Evolutionary conservation across 2,888 invertebrate genomes (phyloP).

Genomic region (Eristalis tenax): DNA sequence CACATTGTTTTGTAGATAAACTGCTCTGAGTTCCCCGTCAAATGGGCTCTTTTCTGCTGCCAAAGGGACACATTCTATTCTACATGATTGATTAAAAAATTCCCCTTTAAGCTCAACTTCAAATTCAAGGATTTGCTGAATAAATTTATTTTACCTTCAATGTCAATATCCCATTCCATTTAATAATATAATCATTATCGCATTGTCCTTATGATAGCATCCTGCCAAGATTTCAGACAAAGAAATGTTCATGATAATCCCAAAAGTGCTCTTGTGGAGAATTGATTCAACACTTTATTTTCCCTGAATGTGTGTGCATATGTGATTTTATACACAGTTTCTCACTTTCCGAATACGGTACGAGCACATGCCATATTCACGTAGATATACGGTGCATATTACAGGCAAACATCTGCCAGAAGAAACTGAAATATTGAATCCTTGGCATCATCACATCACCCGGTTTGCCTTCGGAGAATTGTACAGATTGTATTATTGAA

Average conservation of each 20-base stretch:
- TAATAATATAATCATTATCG: background rate
- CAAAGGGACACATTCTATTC: too few species aligned
- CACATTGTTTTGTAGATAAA: too few species aligned
- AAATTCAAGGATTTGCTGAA: background rate
- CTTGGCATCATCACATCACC: conserved; percentile 33
- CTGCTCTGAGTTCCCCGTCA: too few species aligned
- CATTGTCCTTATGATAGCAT: background rate
- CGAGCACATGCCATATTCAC: background rate
- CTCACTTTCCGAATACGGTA: background rate
- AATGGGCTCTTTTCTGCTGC: too few species aligned
- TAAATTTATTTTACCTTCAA: background rate
- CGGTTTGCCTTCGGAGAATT: conserved; percentile 13
- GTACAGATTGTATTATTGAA: conserved; percentile 61
- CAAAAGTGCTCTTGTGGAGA: conserved; percentile 6
- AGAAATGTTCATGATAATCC: background rate
- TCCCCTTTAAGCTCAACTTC: background rate
- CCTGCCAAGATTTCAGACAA: background rate
- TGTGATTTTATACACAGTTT: background rate
- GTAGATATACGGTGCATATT: background rate
- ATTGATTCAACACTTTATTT: conserved; percentile 43
- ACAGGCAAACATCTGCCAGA: background rate
- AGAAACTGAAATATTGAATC: conserved; percentile 37
- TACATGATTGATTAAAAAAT: too few species aligned
- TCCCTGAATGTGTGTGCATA: conserved; percentile 7
- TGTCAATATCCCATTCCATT: background rate